Percentiles rank a stretch among this genome's conserved stretches.
These are phyloP conservation scores for Eilema caniola DNA, from an alignment of 2,888 invertebrate species.

Conservation along the genomic window DNA sequence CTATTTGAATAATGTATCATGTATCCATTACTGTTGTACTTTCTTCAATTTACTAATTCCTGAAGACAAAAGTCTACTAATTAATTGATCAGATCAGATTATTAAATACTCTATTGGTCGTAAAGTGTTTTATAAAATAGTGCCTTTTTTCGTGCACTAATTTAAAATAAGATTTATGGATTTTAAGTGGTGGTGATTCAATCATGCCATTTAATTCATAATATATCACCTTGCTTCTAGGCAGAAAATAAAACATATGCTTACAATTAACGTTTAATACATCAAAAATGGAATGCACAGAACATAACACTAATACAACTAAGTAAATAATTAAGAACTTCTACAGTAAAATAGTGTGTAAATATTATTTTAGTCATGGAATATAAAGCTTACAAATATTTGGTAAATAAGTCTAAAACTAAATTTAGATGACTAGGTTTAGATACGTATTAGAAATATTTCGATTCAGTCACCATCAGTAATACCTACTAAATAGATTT, in stretches of 20 bases:
- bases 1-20: no score
- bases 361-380: slow-evolving; percentile 19
- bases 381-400: slow-evolving; percentile 32
- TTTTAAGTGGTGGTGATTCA: no score
- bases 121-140: no score
- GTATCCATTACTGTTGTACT: no score
- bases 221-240: not conserved
- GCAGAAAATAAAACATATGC: slow-evolving; percentile 10
- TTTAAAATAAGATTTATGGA: no score
- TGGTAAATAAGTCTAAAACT: slow-evolving; percentile 28
- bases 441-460: not conserved
- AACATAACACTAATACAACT: slow-evolving; percentile 35
- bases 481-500: not conserved
- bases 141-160: no score
- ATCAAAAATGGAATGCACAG: slow-evolving; percentile 46
- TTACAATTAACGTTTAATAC: slow-evolving; percentile 39
- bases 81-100: no score
- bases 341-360: slow-evolving; percentile 29
- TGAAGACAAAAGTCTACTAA: no score
- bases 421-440: slow-evolving; percentile 41
- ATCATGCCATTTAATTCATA: no score
- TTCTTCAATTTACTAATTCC: no score
- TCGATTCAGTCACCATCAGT: not conserved
- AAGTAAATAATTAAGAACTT: slow-evolving; percentile 29
- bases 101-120: no score